Conservation (phyloP, 53 echinoderm and acorn worm genomes). For the Holothuria scabra region DNA sequence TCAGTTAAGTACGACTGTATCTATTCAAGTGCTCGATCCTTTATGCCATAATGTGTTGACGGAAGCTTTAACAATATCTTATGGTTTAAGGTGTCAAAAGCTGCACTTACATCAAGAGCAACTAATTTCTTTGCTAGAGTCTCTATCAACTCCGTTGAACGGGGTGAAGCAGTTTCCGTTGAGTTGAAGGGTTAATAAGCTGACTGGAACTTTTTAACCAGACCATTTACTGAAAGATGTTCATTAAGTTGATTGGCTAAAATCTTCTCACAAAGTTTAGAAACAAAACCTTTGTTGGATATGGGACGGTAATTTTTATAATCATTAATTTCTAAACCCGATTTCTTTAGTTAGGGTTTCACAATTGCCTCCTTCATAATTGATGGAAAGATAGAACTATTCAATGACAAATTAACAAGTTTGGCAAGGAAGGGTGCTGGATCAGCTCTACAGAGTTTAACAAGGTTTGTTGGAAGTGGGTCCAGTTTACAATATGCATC, state of each 20-base stretch:
- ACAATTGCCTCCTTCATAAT: no score
- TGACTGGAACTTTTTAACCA: no score
- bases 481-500: no score
- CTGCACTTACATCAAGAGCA: no score
- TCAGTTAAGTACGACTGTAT: background rate
- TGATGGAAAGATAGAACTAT: background rate
- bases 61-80: background rate
- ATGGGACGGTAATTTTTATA: constrained; percentile 1
- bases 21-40: background rate
- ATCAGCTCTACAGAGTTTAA: background rate
- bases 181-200: background rate
- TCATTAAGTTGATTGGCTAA: constrained; percentile 1
- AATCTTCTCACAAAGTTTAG: constrained; percentile 8
- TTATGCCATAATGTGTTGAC: background rate
- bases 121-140: background rate
- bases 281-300: background rate
- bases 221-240: background rate
- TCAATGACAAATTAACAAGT: constrained; percentile 5
- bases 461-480: background rate
- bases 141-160: background rate
- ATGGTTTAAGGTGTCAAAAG: constrained; percentile 15
- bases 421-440: background rate
- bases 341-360: background rate
- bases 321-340: background rate
- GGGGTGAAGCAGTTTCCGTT: background rate